A percentile compares a stretch with the other conserved stretches of the same genome.
Conservation (phyloP, 2,797 vertebrate species). For the Nothura maculosa region DNA sequence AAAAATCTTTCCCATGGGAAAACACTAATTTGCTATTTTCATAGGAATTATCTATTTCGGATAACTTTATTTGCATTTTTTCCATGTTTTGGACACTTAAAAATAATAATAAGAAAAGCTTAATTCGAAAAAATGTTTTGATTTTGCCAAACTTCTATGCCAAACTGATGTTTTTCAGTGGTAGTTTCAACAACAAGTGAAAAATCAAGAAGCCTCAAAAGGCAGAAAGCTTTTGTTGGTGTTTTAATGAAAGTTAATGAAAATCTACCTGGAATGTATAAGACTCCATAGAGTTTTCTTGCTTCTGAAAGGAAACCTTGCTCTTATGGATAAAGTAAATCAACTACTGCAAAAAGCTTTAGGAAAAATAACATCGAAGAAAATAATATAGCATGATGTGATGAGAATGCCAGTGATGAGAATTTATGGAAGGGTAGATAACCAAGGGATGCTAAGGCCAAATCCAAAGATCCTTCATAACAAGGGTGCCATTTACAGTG, state of each 20-base stretch:
- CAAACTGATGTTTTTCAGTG: not conserved
- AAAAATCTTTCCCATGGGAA: constrained; percentile 58
- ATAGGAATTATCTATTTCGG: constrained; percentile 21
- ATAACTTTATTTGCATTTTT: constrained; percentile 42
- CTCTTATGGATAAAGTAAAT: not conserved
- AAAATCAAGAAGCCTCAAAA: not conserved
- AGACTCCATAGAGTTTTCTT: not conserved
- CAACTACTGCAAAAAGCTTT: not conserved
- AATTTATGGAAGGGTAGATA: not conserved
- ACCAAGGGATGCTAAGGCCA: not conserved
- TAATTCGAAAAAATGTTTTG: not conserved
- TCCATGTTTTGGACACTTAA: not conserved
- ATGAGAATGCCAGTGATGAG: not conserved
- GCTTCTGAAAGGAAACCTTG: constrained; percentile 2
- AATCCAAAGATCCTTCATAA: not conserved
- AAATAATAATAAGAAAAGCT: not conserved
- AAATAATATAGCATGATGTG: rapidly evolving
- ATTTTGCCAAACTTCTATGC: not conserved
- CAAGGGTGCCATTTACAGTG: not conserved
- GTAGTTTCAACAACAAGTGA: not conserved
- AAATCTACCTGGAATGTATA: not conserved
- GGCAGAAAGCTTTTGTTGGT: not conserved
- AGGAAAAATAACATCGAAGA: not conserved
- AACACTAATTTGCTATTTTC: not conserved
- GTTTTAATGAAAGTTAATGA: constrained; percentile 3